A percentile compares a stretch with the other conserved stretches of the same genome.
These are phyloP conservation scores for Belonocnema kinseyi DNA, from an alignment of 1,140 invertebrate species.

Conservation along the genomic window DNA sequence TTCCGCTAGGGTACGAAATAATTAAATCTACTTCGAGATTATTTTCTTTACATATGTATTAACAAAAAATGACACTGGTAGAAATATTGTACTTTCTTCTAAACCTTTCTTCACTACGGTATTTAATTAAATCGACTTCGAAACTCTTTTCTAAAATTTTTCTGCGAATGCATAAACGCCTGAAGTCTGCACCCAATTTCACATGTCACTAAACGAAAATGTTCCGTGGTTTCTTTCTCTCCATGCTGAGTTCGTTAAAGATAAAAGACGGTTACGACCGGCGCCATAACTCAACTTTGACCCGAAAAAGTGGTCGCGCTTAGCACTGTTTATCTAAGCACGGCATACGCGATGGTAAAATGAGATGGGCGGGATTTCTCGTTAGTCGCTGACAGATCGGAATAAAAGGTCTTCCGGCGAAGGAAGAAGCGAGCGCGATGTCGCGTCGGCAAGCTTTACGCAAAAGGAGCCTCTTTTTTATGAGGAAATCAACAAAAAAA, in stretches of 20 bases:
- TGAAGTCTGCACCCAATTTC: constrained; percentile 3
- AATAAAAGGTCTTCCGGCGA: constrained; percentile 60
- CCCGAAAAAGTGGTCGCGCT: constrained; percentile 36
- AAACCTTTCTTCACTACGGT: too few relatives aligned
- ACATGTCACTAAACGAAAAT: constrained; percentile 14
- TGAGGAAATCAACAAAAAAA: constrained; percentile 31
- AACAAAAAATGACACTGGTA: too few relatives aligned
- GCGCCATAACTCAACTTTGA: constrained; percentile 37
- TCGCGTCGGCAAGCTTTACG: constrained; percentile 14
- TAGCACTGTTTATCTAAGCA: constrained; percentile 35
- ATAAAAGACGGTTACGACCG: not conserved
- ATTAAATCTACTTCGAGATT: too few relatives aligned
- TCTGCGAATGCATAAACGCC: constrained; percentile 21
- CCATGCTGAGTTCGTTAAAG: constrained; percentile 24
- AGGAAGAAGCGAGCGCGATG: constrained; percentile 30
- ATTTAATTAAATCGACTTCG: too few relatives aligned
- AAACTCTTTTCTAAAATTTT: constrained; percentile 3
- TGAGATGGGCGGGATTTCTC: constrained; percentile 53
- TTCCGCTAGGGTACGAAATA: too few relatives aligned
- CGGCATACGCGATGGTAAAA: constrained; percentile 38
- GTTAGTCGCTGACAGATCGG: constrained; percentile 65
- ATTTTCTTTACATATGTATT: too few relatives aligned
- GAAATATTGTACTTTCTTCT: too few relatives aligned
- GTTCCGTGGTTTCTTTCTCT: constrained; percentile 15
- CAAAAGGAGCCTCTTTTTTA: not conserved